Evolutionary conservation across 92 coral and sea anemone species (phyloP).

Genomic region (Actinostola sp.): DNA sequence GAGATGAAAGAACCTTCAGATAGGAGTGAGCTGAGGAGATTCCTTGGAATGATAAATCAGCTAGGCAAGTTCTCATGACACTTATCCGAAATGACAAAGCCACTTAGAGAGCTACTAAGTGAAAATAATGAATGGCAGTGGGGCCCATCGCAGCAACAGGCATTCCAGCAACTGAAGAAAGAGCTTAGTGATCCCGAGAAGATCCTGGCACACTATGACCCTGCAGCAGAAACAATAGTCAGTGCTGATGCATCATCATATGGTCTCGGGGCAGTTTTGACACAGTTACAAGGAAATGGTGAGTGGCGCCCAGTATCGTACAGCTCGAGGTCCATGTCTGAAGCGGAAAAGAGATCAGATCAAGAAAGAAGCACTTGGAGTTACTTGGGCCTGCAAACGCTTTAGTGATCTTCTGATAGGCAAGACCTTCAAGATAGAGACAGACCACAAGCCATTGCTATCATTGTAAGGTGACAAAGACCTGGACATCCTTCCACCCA

Average conservation of each 20-base stretch:
- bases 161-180: constrained; percentile 38
- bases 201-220: constrained; percentile 47
- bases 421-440: constrained; percentile 46
- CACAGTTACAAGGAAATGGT: constrained; percentile 37
- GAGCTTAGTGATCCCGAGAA: constrained; percentile 34
- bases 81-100: constrained; percentile 42
- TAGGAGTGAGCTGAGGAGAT: constrained; percentile 43
- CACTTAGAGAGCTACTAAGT: constrained; percentile 45
- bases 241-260: constrained; percentile 40
- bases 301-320: constrained; percentile 51
- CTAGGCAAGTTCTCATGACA: constrained; percentile 34
- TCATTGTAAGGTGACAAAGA: constrained; percentile 46
- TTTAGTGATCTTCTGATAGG: constrained; percentile 52
- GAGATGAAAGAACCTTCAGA: constrained; percentile 45
- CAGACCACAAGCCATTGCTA: constrained; percentile 55
- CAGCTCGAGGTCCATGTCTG: constrained; percentile 39
- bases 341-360: constrained; percentile 49
- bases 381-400: constrained; percentile 62
- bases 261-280: constrained; percentile 45
- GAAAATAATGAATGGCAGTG: constrained; percentile 47
- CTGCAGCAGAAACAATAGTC: constrained; percentile 41
- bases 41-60: constrained; percentile 57
- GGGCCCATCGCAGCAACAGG: constrained; percentile 40
- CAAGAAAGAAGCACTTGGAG: constrained; percentile 52
- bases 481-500: constrained; percentile 36